Base-by-base conservation (phyloP, 2,797 vertebrate genomes). In the Mustela erminea region DNA sequence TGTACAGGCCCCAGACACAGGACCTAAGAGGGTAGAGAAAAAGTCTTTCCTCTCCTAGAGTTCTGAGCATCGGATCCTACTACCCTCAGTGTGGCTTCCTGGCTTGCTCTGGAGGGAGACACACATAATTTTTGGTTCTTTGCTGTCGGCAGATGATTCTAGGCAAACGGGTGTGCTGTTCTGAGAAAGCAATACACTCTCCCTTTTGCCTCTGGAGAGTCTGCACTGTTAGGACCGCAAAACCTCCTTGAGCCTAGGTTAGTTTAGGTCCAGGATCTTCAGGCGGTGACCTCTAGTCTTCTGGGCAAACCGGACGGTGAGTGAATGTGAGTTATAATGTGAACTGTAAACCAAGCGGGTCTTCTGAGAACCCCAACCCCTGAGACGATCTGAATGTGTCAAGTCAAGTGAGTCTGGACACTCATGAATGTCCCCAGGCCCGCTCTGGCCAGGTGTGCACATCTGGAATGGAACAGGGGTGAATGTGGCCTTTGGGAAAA, bases 1-100 rank as follows among this genome's bases (percentile, higher is more conserved):
- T 35, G 72, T 46, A n/a, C 32, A 95, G 82, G 25, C 23, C 49
- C 20, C 81, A n/a, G 23, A 1, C 13, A 7, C 43, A 32, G 91
- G 82, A 56, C 25, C 2, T 35, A 41, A 77, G 66, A 87, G 66
- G 66, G 25, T 14, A n/a, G 43, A 82, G n/a, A 90, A 62, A 70
- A 58, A 43, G 52, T 29, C 27, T 29, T 66, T 41, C 1, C 20
- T 91, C 20, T 56, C 9, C 35, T 18, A 1, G 21, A 21, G n/a
- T 66, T 56, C 81, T 27, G 29, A 3, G 25, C 27, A 32, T 32
- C 54, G 8, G 21, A 7, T 56, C 38, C 2, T 8, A 3, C 27
- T 8, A 20, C 32, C 3, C 12, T 1, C 11, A 1, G 9, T 3
- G 0, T 4, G 58, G 49, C 38, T 54, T 32, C n/a, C 20, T 64